Conservation (phyloP, 2,888 invertebrate species). For the Caenorhabditis sp. region DNA sequence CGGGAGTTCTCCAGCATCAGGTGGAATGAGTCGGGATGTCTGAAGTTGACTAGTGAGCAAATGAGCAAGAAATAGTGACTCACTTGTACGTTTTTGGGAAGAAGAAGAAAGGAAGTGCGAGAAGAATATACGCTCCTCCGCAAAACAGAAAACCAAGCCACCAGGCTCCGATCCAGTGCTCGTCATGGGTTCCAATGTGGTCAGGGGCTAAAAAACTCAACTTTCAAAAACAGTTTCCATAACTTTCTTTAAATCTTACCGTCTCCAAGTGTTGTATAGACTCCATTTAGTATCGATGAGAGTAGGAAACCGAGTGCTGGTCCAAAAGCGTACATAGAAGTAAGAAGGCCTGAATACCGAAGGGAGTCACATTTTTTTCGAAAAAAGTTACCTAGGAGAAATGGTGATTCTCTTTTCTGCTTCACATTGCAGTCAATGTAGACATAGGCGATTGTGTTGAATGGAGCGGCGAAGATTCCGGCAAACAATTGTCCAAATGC, state of each 20-base stretch:
- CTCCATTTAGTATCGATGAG: slow-evolving; percentile 64
- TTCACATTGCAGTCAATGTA: slow-evolving; percentile 74
- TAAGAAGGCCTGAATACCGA: slow-evolving; percentile 66
- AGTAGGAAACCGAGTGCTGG: slow-evolving; percentile 74
- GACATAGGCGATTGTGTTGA: slow-evolving; percentile 73
- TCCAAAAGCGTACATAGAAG: slow-evolving; percentile 75
- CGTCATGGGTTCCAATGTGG: slow-evolving; percentile 83
- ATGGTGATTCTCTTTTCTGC: slow-evolving; percentile 65
- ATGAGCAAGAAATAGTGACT: background rate
- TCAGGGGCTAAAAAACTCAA: slow-evolving; percentile 80
- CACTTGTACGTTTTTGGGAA: slow-evolving; percentile 82
- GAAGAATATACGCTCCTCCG: slow-evolving; percentile 82
- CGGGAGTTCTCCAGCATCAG: slow-evolving; percentile 42
- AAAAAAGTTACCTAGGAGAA: slow-evolving; percentile 70
- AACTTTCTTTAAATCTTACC: no score
- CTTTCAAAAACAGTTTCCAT: no score
- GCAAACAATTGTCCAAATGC: slow-evolving; percentile 68
- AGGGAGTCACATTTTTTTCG: background rate
- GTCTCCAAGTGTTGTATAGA: slow-evolving; percentile 68
- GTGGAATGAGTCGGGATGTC: slow-evolving; percentile 56
- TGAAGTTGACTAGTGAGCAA: no score
- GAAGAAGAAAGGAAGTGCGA: slow-evolving; percentile 84
- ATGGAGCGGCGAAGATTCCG: slow-evolving; percentile 71
- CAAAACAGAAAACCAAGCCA: slow-evolving; percentile 84
- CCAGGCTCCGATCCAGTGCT: slow-evolving; percentile 87